Percentiles rank a stretch among this genome's conserved stretches.
Conservation (phyloP, 2,797 vertebrate genomes). For the Rousettus madagascariensis region DNA sequence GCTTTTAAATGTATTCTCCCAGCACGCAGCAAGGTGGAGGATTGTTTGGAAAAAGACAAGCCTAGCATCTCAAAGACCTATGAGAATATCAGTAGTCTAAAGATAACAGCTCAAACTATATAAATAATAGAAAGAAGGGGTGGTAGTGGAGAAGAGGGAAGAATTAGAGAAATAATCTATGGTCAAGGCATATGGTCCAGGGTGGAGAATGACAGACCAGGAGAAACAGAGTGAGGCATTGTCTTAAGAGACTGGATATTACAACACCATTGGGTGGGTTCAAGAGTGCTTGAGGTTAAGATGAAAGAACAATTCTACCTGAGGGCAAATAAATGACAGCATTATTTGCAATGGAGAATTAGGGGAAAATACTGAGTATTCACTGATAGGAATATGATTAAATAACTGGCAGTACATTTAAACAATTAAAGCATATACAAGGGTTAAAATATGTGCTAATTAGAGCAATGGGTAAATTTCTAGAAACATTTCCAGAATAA, state of each 20-base stretch:
- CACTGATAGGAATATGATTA: background rate
- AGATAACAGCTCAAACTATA: background rate
- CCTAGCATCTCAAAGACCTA: background rate
- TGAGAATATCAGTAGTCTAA: background rate
- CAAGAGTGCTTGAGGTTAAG: background rate
- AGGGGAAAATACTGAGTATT: background rate
- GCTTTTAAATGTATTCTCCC: background rate
- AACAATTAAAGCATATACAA: background rate
- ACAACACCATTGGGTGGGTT: background rate
- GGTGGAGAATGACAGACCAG: background rate
- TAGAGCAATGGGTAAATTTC: background rate
- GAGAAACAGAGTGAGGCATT: background rate
- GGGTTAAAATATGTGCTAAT: background rate
- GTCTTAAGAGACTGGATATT: background rate
- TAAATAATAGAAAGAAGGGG: background rate
- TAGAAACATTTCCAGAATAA: background rate
- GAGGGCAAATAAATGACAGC: background rate
- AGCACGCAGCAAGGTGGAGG: background rate
- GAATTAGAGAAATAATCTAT: background rate
- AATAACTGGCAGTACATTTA: background rate
- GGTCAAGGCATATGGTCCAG: background rate
- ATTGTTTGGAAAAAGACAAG: background rate
- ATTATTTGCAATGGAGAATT: background rate
- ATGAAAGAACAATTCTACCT: background rate
- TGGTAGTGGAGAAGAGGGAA: background rate